Evolutionary conservation across 2,113 vertebrate species (phyloP).

Genomic region (Actinemys pallida): DNA sequence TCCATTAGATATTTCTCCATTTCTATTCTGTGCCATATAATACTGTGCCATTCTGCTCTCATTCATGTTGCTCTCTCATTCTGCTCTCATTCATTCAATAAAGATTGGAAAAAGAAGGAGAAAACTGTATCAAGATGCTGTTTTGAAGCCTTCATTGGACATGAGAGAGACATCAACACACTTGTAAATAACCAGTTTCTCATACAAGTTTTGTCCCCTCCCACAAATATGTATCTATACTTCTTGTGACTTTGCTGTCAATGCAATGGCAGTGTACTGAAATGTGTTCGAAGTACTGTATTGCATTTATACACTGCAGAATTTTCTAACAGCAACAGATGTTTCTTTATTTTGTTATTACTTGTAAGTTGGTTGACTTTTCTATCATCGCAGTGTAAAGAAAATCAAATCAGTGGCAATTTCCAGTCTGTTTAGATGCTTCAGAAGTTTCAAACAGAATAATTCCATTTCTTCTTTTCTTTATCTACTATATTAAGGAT

Average conservation of each 20-base stretch:
- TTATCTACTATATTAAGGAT: background rate
- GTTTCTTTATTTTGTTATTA: background rate
- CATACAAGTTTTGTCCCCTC: background rate
- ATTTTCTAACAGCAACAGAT: background rate
- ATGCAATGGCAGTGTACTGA: accelerated
- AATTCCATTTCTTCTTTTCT: conserved; percentile 34
- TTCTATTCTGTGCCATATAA: background rate
- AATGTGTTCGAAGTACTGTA: background rate
- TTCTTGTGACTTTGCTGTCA: background rate
- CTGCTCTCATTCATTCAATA: background rate
- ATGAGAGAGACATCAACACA: background rate
- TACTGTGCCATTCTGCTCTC: conserved; percentile 1
- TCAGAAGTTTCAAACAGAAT: conserved; percentile 24
- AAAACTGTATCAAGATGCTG: background rate
- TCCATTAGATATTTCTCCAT: background rate
- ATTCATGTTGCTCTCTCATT: background rate
- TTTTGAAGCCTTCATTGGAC: background rate
- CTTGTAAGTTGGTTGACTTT: background rate
- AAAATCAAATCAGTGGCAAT: background rate
- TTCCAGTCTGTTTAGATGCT: background rate
- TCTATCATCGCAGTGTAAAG: background rate
- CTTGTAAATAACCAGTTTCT: background rate
- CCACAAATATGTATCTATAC: accelerated
- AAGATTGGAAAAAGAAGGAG: background rate
- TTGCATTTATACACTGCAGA: accelerated